Evolutionary conservation across 2,113 vertebrate genomes (phyloP).

Genomic region (Pangasianodon gigas): DNA sequence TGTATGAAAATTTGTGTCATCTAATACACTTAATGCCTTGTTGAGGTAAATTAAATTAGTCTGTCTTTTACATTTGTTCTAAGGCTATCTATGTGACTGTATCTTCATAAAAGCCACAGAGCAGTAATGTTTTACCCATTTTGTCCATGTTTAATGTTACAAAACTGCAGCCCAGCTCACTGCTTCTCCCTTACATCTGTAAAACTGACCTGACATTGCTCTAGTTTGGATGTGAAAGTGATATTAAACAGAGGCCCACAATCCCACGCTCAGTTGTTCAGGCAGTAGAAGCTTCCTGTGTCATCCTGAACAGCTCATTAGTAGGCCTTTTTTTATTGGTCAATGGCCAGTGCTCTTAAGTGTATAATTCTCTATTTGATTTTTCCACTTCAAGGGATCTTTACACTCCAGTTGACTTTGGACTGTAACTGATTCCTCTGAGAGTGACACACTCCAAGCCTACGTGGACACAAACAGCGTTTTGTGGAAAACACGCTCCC

Average conservation of each 20-base stretch:
- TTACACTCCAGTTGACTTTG: neutral
- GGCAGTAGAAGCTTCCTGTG: conserved; percentile 40
- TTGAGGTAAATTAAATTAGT: neutral
- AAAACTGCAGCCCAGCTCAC: conserved; percentile 1
- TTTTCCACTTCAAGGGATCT: conserved; percentile 1
- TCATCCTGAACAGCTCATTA: conserved; percentile 38
- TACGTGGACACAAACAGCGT: neutral
- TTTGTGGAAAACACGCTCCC: neutral
- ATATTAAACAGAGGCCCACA: conserved; percentile 45
- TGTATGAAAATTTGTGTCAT: neutral
- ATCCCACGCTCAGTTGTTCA: conserved; percentile 19
- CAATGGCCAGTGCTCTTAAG: neutral
- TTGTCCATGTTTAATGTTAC: neutral
- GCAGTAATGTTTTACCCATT: neutral
- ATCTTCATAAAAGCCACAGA: neutral
- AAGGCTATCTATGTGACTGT: neutral
- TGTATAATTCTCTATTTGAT: neutral
- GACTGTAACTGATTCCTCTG: neutral
- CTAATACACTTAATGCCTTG: neutral
- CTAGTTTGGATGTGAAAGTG: conserved; percentile 51
- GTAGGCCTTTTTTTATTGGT: neutral
- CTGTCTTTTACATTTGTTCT: neutral
- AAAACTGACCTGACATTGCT: conserved; percentile 50
- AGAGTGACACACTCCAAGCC: neutral
- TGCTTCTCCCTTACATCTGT: neutral